Conservation (phyloP, 2,113 vertebrate genomes). For the Riparia riparia region DNA sequence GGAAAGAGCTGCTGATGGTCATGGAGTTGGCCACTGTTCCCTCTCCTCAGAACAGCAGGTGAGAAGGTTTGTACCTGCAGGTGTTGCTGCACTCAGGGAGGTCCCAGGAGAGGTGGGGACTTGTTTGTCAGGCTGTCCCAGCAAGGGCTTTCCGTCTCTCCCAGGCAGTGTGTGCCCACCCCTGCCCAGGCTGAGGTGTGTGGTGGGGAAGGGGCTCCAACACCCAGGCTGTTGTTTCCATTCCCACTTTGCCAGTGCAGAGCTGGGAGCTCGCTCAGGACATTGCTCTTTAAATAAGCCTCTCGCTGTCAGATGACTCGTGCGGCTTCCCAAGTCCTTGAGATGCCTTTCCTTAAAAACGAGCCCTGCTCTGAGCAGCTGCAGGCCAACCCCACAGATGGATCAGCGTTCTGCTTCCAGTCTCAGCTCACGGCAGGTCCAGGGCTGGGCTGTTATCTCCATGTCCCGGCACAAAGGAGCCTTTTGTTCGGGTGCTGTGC, state of each 20-base stretch:
- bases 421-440: neutral
- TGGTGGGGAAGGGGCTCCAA: neutral
- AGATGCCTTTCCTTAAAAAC: neutral
- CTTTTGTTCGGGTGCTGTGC: neutral
- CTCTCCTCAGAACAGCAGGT: slow-evolving; percentile 28
- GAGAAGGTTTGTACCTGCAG: neutral
- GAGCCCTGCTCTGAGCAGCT: neutral
- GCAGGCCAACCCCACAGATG: fast-evolving
- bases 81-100: neutral
- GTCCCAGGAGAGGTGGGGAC: neutral
- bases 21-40: fast-evolving
- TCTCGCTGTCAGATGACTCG: neutral
- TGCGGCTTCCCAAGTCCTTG: neutral
- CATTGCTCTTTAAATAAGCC: neutral
- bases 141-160: neutral
- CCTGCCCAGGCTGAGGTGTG: fast-evolving
- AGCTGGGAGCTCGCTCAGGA: neutral
- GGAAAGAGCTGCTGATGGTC: neutral
- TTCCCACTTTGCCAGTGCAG: fast-evolving
- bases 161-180: neutral
- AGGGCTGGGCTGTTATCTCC: neutral
- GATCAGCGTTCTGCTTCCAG: neutral
- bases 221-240: neutral
- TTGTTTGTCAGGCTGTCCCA: neutral
- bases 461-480: neutral